Conservation (phyloP, 2,113 vertebrate genomes). For the Hemicordylus capensis region DNA sequence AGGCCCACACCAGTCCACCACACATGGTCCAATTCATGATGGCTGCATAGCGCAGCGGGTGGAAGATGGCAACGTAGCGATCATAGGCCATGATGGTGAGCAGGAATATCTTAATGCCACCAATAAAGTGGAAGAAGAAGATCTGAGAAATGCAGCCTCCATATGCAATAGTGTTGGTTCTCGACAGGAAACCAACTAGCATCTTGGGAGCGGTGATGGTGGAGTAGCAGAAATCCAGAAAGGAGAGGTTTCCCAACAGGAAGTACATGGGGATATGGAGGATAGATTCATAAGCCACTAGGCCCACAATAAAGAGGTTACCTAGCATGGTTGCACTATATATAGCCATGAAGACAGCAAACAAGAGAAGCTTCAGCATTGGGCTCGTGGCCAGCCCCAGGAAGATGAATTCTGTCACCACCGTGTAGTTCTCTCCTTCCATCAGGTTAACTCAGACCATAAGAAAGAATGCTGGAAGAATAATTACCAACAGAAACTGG, state of each 20-base stretch:
- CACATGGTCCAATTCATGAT: constrained; percentile 61
- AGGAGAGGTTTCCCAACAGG: constrained; percentile 66
- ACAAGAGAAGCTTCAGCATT: constrained; percentile 46
- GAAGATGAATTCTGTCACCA: constrained; percentile 59
- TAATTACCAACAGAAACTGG: too few relatives aligned
- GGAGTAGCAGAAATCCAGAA: constrained; percentile 68
- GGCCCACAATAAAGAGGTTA: constrained; percentile 62
- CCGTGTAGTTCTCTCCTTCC: constrained; percentile 44
- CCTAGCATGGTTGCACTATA: constrained; percentile 57
- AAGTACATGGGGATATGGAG: constrained; percentile 72
- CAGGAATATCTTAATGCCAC: constrained; percentile 66
- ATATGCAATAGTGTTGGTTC: constrained; percentile 52
- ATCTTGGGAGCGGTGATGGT: constrained; percentile 63
- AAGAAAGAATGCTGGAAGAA: not conserved
- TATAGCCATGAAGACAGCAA: constrained; percentile 50
- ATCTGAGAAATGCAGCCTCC: constrained; percentile 62
- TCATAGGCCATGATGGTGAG: constrained; percentile 69
- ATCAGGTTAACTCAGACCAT: not conserved
- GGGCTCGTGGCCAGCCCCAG: constrained; percentile 55
- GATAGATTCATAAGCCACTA: constrained; percentile 39
- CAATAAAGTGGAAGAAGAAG: constrained; percentile 69
- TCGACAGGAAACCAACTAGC: constrained; percentile 52
- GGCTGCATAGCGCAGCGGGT: constrained; percentile 55
- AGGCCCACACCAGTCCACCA: constrained; percentile 38
- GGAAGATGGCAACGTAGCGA: constrained; percentile 68